Percentiles rank a stretch among this genome's conserved stretches.
These are phyloP conservation scores for Stercorarius parasiticus DNA, from an alignment of 2,113 vertebrate species.

Conservation along the genomic window DNA sequence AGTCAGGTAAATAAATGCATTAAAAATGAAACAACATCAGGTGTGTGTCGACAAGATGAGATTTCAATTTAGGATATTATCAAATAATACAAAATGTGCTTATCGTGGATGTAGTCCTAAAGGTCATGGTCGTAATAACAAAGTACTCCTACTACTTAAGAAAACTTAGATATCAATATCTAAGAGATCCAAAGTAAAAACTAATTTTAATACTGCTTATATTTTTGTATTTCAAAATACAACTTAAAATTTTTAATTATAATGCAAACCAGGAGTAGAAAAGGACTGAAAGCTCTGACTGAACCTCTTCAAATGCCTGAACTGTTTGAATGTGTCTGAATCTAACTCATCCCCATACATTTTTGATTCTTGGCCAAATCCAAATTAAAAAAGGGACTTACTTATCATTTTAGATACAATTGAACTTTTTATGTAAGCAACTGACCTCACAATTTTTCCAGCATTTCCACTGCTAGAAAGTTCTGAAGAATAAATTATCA, in stretches of 20 bases:
- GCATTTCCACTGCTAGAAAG: neutral
- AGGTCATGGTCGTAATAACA: neutral
- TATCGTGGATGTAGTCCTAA: neutral
- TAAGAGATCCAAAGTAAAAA: neutral
- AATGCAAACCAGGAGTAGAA: neutral
- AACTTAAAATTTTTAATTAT: neutral
- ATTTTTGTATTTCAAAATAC: neutral
- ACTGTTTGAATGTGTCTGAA: neutral
- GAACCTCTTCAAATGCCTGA: neutral
- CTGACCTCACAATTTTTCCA: neutral
- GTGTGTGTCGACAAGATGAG: neutral
- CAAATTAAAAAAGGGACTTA: neutral
- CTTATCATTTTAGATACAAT: neutral
- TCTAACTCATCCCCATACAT: neutral
- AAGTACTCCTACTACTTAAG: neutral
- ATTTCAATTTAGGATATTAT: neutral
- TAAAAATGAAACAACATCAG: neutral
- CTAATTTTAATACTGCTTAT: neutral
- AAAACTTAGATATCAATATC: neutral
- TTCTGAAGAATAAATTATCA: neutral
- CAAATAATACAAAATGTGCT: neutral
- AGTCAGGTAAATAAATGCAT: neutral
- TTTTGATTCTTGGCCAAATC: neutral
- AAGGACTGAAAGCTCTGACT: neutral
- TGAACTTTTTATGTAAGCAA: neutral